phyloP scores from a whole-genome alignment of 2,888 invertebrate species.

The Aphodius sticticus region DNA sequence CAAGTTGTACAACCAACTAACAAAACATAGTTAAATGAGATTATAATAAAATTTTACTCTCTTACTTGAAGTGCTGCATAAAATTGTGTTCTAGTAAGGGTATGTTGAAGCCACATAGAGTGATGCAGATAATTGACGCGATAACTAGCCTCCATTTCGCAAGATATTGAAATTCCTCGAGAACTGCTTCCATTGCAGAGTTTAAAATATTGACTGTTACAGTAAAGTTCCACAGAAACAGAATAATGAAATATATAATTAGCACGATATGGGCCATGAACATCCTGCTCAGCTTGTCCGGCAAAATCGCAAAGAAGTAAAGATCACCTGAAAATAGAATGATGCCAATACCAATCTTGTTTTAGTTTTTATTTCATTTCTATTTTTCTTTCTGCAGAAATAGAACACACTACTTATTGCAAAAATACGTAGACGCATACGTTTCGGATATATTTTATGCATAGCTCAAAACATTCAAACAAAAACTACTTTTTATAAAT shows the following conservation, averaged over 20 bases:
- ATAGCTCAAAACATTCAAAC: no score
- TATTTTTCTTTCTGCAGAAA: no score
- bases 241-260: neutral
- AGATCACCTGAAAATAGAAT: constrained; percentile 12
- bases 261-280: neutral
- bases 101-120: constrained; percentile 8
- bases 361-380: no score
- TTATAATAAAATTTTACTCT: neutral
- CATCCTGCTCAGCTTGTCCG: neutral
- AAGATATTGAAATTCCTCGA: neutral
- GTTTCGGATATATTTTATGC: no score
- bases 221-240: constrained; percentile 8
- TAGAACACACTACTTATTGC: no score
- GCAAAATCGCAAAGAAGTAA: constrained; percentile 9
- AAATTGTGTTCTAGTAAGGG: neutral
- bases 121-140: neutral
- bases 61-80: constrained; percentile 4
- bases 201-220: neutral
- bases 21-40: neutral
- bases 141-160: neutral
- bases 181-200: neutral
- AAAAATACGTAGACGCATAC: no score
- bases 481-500: no score
- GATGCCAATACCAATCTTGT: neutral
- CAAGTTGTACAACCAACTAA: neutral